These are phyloP conservation scores for Camponotus vicinus DNA, from an alignment of 1,140 invertebrate genomes.

Conservation along the genomic window DNA sequence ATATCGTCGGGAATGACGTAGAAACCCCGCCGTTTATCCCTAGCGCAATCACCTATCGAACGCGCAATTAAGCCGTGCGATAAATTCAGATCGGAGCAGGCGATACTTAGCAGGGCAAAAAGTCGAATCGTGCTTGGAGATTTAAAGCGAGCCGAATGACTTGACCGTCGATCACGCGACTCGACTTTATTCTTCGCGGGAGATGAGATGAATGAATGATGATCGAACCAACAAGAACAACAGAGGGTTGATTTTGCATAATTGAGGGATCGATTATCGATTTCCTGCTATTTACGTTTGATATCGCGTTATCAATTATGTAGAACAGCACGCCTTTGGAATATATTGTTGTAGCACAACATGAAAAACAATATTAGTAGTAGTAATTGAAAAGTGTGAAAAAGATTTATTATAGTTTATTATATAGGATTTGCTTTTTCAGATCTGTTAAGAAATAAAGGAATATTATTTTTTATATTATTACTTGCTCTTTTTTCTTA, in stretches of 20 bases:
- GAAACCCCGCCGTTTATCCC: slow-evolving; percentile 21
- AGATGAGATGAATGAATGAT: slow-evolving; percentile 24
- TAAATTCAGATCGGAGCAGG: slow-evolving; percentile 68
- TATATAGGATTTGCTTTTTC: neutral
- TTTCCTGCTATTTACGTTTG: slow-evolving; percentile 5
- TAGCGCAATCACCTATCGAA: slow-evolving; percentile 37
- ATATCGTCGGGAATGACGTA: slow-evolving; percentile 15
- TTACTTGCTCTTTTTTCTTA: too few species aligned
- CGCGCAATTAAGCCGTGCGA: slow-evolving; percentile 75
- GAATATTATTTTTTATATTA: neutral
- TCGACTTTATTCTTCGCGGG: slow-evolving; percentile 25
- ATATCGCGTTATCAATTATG: slow-evolving; percentile 4
- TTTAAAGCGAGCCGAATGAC: slow-evolving; percentile 51
- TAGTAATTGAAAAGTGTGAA: neutral
- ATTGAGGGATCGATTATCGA: slow-evolving; percentile 35
- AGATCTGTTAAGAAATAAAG: neutral
- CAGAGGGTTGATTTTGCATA: slow-evolving; percentile 19
- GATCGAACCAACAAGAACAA: slow-evolving; percentile 15
- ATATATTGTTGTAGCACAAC: slow-evolving; percentile 19
- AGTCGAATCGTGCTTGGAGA: slow-evolving; percentile 53
- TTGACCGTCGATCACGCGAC: slow-evolving; percentile 2
- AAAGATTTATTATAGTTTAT: neutral
- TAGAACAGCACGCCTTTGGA: neutral
- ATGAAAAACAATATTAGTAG: neutral
- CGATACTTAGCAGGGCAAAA: slow-evolving; percentile 72